phyloP scores from a whole-genome alignment of 2,888 invertebrate genomes.

The Pristionchus fissidentatus region DNA sequence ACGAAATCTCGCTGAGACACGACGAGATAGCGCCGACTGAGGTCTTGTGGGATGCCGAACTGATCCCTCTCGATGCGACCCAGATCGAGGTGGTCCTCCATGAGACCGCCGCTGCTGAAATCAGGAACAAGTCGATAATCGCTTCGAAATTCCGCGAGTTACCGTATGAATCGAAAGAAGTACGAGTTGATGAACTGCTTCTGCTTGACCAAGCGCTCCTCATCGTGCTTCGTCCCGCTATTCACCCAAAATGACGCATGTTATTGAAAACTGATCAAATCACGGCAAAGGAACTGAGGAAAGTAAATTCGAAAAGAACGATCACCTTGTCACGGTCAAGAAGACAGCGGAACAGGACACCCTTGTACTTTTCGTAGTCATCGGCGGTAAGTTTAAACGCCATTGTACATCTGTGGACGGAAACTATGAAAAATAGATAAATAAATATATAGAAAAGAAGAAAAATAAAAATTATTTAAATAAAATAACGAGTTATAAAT shows the following conservation, averaged over 20 bases:
- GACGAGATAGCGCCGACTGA: conserved; percentile 58
- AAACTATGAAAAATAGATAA: neutral
- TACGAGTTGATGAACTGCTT: conserved; percentile 61
- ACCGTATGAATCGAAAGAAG: conserved; percentile 62
- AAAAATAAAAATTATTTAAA: neutral
- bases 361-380: conserved; percentile 48
- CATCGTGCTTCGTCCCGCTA: conserved; percentile 46
- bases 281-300: neutral
- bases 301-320: neutral
- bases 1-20: conserved; percentile 55
- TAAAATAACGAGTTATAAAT: neutral
- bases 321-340: conserved; percentile 45
- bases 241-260: conserved; percentile 8
- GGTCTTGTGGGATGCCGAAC: conserved; percentile 61
- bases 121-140: neutral
- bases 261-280: neutral
- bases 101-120: conserved; percentile 53
- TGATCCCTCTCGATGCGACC: conserved; percentile 54
- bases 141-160: too few relatives aligned
- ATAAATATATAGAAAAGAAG: neutral
- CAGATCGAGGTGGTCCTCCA: conserved; percentile 60
- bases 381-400: conserved; percentile 46
- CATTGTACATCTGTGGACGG: neutral
- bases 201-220: conserved; percentile 50
- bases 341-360: conserved; percentile 49